phyloP scores from a whole-genome alignment of 2,797 vertebrate genomes.

The Phoxinus dragarum region DNA sequence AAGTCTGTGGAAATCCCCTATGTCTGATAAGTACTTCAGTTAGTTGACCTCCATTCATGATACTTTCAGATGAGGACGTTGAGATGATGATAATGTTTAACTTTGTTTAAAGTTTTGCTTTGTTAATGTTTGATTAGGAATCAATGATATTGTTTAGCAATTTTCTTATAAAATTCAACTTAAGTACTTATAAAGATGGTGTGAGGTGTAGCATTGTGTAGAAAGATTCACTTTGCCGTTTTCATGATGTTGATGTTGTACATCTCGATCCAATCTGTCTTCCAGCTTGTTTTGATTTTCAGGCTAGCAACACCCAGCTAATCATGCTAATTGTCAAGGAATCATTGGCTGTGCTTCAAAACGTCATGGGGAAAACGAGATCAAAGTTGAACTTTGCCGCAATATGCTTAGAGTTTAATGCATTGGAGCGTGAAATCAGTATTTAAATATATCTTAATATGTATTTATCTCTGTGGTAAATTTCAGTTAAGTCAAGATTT shows the following conservation, averaged over 20 bases:
- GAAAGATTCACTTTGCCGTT: not conserved
- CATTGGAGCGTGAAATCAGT: not conserved
- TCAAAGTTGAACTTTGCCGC: not conserved
- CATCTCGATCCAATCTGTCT: not conserved
- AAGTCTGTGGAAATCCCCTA: not conserved
- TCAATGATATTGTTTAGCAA: not conserved
- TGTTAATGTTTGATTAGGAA: slow-evolving; percentile 8
- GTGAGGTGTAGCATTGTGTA: not conserved
- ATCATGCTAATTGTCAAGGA: slow-evolving; percentile 23
- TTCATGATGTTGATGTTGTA: not conserved
- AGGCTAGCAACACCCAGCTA: slow-evolving; percentile 1
- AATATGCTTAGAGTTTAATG: not conserved
- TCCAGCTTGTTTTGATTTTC: slow-evolving; percentile 3
- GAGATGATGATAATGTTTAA: slow-evolving; percentile 24
- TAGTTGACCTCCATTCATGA: not conserved
- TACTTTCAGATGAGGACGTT: not conserved
- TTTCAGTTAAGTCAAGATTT: not conserved
- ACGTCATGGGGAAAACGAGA: not conserved
- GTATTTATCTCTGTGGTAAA: not conserved
- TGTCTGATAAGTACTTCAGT: not conserved
- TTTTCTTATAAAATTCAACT: not conserved
- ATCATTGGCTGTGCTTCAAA: not conserved
- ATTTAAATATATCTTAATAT: not conserved
- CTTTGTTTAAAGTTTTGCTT: not conserved
- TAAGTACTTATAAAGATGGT: not conserved